Conservation (phyloP, 2,797 vertebrate genomes). For the Synanceia verrucosa region DNA sequence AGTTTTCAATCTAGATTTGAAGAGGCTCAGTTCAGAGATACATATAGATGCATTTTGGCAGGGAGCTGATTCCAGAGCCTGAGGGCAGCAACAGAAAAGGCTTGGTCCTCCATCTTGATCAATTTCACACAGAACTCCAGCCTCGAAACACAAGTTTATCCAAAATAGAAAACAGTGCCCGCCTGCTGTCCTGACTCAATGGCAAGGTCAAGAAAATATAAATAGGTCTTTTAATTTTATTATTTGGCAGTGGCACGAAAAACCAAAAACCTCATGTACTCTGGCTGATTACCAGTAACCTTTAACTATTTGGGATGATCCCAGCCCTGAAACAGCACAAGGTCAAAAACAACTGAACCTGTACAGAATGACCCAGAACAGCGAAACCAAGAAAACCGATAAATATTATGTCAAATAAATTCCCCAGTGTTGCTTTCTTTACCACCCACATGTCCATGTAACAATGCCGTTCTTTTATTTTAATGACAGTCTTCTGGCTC, state of each 20-base stretch:
- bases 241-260: constrained; percentile 20
- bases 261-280: constrained; percentile 12
- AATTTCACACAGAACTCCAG: background rate
- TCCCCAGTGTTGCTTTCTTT: background rate
- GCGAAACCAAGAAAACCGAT: constrained; percentile 23
- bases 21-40: no score
- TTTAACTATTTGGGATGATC: constrained; percentile 21
- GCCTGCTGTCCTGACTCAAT: background rate
- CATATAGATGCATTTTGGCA: no score
- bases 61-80: no score
- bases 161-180: background rate
- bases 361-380: constrained; percentile 3
- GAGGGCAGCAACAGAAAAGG: no score
- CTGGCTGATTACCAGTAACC: constrained; percentile 32
- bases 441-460: background rate
- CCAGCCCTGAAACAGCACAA: constrained; percentile 12
- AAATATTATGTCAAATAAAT: constrained; percentile 23
- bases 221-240: no score
- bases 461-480: constrained; percentile 19
- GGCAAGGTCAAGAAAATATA: no score
- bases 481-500: constrained; percentile 8
- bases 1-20: no score
- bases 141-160: background rate
- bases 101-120: background rate
- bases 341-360: constrained; percentile 27